These are phyloP conservation scores for Leuctra nigra DNA, from an alignment of 2,888 invertebrate genomes.

Conservation along the genomic window DNA sequence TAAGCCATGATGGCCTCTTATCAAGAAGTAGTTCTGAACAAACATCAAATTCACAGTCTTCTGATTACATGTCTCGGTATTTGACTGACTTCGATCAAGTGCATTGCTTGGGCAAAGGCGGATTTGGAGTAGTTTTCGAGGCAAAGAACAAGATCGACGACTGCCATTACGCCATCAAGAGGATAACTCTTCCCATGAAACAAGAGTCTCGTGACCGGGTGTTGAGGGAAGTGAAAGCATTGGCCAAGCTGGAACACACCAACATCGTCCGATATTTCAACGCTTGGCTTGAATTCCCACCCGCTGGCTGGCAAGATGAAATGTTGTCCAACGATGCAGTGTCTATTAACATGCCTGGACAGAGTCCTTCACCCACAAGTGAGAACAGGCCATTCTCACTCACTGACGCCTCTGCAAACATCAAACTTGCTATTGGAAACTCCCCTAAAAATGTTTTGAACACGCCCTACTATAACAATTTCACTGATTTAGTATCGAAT, in stretches of 20 bases:
- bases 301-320: constrained; percentile 77
- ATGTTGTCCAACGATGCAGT: no score
- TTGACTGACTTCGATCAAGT: constrained; percentile 72
- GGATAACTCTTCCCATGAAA: constrained; percentile 76
- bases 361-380: background rate
- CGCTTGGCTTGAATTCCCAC: constrained; percentile 93
- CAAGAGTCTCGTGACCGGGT: constrained; percentile 78
- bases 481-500: no score
- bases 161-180: constrained; percentile 89
- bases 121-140: constrained; percentile 95
- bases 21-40: constrained; percentile 37
- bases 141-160: constrained; percentile 92
- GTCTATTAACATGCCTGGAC: background rate
- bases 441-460: no score
- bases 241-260: constrained; percentile 90
- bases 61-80: constrained; percentile 57
- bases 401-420: no score
- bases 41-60: constrained; percentile 31
- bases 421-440: no score
- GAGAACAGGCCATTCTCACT: no score
- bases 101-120: constrained; percentile 78
- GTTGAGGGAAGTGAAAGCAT: constrained; percentile 87
- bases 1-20: constrained; percentile 27
- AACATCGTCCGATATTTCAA: constrained; percentile 95
- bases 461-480: no score